phyloP scores from a whole-genome alignment of 1,140 invertebrate species.

The Bathynomus jamesi region DNA sequence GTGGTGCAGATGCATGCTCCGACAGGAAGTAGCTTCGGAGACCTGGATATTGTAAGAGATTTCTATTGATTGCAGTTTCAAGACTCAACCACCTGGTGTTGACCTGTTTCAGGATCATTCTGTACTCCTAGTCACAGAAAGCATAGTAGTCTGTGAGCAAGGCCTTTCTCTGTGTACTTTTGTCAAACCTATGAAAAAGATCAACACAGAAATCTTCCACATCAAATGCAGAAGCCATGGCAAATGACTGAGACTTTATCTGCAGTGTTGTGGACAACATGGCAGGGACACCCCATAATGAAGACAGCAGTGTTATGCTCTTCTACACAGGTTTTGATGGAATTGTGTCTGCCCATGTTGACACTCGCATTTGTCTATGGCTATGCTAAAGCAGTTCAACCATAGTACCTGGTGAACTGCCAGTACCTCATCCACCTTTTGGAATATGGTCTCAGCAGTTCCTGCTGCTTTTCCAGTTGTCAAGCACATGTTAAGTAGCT shows the following conservation, averaged over 20 bases:
- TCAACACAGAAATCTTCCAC: constrained; percentile 2
- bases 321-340: not conserved
- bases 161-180: not conserved
- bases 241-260: too few relatives aligned
- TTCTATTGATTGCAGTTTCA: too few relatives aligned
- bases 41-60: too few relatives aligned
- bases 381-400: not conserved
- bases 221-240: not conserved
- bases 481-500: not conserved
- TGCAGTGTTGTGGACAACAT: not conserved
- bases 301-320: not conserved
- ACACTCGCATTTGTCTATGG: not conserved
- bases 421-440: not conserved
- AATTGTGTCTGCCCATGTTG: not conserved
- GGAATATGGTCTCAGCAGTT: too few relatives aligned
- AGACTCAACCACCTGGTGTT: too few relatives aligned
- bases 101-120: too few relatives aligned
- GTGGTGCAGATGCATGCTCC: too few relatives aligned
- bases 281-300: constrained; percentile 1
- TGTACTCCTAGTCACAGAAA: not conserved
- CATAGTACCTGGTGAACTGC: not conserved
- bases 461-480: not conserved
- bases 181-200: not conserved
- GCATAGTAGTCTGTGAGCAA: not conserved
- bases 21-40: too few relatives aligned